Base-by-base conservation (phyloP, 2,888 invertebrate genomes). In the Thumatha senex region DNA sequence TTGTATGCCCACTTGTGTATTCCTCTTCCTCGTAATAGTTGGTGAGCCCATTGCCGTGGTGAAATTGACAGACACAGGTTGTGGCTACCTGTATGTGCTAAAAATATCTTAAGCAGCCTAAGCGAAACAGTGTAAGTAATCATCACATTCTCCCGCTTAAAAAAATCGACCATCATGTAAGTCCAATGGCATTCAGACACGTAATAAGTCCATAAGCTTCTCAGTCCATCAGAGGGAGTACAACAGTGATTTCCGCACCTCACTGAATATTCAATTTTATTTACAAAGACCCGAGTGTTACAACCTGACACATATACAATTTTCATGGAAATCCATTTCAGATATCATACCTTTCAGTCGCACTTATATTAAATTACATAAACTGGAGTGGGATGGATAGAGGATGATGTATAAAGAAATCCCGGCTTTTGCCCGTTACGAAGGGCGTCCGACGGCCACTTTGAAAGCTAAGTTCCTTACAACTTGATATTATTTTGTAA, bases 231-330 rank as follows among this genome's bases (percentile, higher is more conserved):
- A 70, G 58, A 62, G 67, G 70, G 67, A 55, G 75, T 76, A 78
- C 80, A 80, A 77, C 84, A 70, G 86, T 82, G 90, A 90, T 90
- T 90, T 88, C 75, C 76, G 60, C 67, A 78, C 81, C 85, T 81
- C 74, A 80, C 79, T 87, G 87, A 87, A 89, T 90, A 89, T 89
- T 86, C 85, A 87, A 89, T 90, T 88, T 85, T 86, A 83, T 86
- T 85, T 80, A 85, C 86, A 85, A 86, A 85, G 84, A 80, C 69
- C 75, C 67, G 70, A 70, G 61, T 67, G 76, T 78, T 79, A 76
- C 80, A 75, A 77, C 74, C 67, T 61, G 66, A 65, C 80, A 81
- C 77, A 74, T 80, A 85, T 83, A 75, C 81, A 86, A 84, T 81
- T 84, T 87, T 84, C 79, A 82, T 80, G 69, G 66, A 54, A 60